Conservation (phyloP, 1,140 invertebrate genomes). For the Teleopsis dalmanni region DNA sequence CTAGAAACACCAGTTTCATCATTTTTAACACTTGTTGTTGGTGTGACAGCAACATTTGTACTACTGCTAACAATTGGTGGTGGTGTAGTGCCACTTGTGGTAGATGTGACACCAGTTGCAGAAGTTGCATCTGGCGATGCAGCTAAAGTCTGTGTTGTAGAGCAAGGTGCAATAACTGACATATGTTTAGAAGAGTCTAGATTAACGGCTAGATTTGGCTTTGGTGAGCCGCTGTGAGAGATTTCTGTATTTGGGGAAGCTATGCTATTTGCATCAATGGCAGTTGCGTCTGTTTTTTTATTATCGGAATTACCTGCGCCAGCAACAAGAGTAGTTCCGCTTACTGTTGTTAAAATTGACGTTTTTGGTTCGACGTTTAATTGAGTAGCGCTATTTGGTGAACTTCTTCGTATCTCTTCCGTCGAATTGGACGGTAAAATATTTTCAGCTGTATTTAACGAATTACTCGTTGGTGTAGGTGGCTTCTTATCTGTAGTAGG, state of each 20-base stretch:
- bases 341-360: conserved; percentile 25
- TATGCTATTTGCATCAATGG: background rate
- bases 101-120: conserved; percentile 31
- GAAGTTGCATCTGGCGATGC: conserved; percentile 24
- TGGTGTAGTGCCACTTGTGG: conserved; percentile 33
- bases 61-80: conserved; percentile 41
- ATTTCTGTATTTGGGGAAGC: background rate
- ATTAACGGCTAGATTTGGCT: background rate
- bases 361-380: too few relatives aligned
- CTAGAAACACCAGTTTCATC: conserved; percentile 14
- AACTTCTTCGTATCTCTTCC: too few relatives aligned
- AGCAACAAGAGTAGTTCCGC: too few relatives aligned
- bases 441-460: too few relatives aligned
- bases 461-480: conserved; percentile 16
- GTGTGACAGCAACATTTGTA: conserved; percentile 20
- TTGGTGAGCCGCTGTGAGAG: background rate
- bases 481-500: conserved; percentile 24
- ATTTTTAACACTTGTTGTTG: background rate
- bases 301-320: background rate
- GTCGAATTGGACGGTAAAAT: too few relatives aligned
- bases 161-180: background rate
- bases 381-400: too few relatives aligned
- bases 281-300: background rate
- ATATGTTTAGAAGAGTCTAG: background rate
- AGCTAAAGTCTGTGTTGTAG: background rate